Evolutionary conservation across 2,113 vertebrate genomes (phyloP).

Genomic region (Urocolius indicus): DNA sequence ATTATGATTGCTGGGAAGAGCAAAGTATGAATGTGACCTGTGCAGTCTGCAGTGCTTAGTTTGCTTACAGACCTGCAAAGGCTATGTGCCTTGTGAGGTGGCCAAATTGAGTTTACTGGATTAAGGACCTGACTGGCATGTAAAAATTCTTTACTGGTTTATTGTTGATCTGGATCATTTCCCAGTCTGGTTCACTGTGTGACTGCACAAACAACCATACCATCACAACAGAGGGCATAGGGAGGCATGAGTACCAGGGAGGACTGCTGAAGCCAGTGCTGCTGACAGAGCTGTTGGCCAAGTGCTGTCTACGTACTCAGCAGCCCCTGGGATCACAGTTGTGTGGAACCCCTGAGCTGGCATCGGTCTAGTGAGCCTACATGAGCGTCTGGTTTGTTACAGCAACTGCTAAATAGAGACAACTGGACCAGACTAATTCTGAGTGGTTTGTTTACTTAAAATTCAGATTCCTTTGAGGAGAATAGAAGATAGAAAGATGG

Average conservation of each 20-base stretch:
- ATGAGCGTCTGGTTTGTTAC: accelerated
- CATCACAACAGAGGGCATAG: neutral
- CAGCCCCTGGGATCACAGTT: neutral
- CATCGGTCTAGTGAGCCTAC: too few species aligned
- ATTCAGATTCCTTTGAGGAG: neutral
- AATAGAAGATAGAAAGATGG: neutral
- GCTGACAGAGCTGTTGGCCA: neutral
- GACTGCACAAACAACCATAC: neutral
- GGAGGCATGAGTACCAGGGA: neutral
- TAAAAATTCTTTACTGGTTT: neutral
- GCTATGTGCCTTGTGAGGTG: neutral
- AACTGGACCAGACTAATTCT: neutral
- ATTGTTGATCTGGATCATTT: neutral
- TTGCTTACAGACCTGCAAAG: neutral
- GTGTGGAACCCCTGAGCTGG: too few species aligned
- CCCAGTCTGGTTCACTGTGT: neutral
- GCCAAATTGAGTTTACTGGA: neutral
- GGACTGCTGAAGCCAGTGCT: neutral
- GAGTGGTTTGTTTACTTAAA: neutral
- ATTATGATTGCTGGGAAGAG: accelerated
- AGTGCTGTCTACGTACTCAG: neutral
- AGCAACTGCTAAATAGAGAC: neutral
- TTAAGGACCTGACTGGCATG: neutral
- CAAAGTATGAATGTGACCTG: neutral
- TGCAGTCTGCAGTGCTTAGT: neutral